These are phyloP conservation scores for Coleophora deauratella DNA, from an alignment of 2,888 invertebrate species.

Conservation along the genomic window DNA sequence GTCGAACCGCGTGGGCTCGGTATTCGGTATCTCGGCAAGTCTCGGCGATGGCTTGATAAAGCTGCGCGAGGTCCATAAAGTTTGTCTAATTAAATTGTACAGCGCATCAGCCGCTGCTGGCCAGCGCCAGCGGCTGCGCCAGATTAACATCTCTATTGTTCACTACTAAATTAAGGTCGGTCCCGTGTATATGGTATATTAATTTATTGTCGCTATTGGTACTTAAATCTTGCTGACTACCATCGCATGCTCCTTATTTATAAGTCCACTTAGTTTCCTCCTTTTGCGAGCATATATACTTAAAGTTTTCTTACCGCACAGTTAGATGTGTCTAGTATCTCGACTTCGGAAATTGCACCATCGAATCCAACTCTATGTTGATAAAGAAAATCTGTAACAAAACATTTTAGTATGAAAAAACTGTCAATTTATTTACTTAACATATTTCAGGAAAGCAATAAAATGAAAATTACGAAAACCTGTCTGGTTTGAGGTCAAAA, in stretches of 20 bases:
- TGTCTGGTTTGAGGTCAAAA: too few relatives aligned
- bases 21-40: conserved; percentile 31
- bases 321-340: conserved; percentile 86
- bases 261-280: background rate
- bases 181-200: conserved; percentile 47
- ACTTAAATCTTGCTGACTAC: conserved; percentile 9
- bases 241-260: conserved; percentile 1
- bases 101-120: conserved; percentile 39
- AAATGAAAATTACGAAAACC: too few relatives aligned
- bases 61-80: conserved; percentile 54
- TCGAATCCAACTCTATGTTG: conserved; percentile 85
- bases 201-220: conserved; percentile 27
- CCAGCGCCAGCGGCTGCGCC: too few relatives aligned
- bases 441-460: too few relatives aligned
- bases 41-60: conserved; percentile 53
- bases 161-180: conserved; percentile 57
- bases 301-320: conserved; percentile 78
- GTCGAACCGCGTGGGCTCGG: conserved; percentile 32
- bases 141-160: conserved; percentile 69
- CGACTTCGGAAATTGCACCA: conserved; percentile 84
- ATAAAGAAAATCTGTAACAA: conserved; percentile 85
- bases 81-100: conserved; percentile 68
- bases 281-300: background rate
- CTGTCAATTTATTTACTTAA: too few relatives aligned
- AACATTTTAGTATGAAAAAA: conserved; percentile 27